These are phyloP conservation scores for Hipposideros larvatus DNA, from an alignment of 2,797 vertebrate species.

Conservation along the genomic window DNA sequence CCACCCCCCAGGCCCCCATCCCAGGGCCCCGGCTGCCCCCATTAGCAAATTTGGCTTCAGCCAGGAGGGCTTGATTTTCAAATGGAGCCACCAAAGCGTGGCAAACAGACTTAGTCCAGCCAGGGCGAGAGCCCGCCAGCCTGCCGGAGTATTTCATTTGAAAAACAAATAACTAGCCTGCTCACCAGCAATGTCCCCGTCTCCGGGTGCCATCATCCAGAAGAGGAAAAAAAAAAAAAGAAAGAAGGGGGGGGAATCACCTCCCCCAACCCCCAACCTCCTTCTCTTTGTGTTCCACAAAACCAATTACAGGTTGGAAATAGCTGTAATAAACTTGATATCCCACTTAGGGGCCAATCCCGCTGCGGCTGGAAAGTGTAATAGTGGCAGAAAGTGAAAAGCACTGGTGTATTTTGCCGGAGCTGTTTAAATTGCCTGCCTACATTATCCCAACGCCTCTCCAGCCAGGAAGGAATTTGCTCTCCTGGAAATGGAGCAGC, in stretches of 20 bases:
- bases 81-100: not conserved
- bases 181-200: not conserved
- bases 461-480: conserved; percentile 60
- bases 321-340: conserved; percentile 87
- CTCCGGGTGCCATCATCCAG: conserved; percentile 27
- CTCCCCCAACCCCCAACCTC: conserved; percentile 26
- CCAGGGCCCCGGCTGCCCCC: not conserved
- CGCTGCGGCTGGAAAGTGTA: conserved; percentile 71
- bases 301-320: conserved; percentile 87
- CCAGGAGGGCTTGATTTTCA: not conserved
- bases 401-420: conserved; percentile 54
- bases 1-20: not conserved
- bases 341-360: conserved; percentile 85
- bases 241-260: not conserved
- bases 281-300: conserved; percentile 81
- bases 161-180: conserved; percentile 67
- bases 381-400: conserved; percentile 71
- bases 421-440: conserved; percentile 83
- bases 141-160: conserved; percentile 6
- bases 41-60: not conserved
- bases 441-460: conserved; percentile 64
- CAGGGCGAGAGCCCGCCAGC: not conserved
- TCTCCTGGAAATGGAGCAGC: conserved; percentile 74
- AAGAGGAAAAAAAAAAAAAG: not conserved
- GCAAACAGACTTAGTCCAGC: not conserved